phyloP scores from a whole-genome alignment of 2,113 vertebrate genomes.

The Centropristis striata region DNA sequence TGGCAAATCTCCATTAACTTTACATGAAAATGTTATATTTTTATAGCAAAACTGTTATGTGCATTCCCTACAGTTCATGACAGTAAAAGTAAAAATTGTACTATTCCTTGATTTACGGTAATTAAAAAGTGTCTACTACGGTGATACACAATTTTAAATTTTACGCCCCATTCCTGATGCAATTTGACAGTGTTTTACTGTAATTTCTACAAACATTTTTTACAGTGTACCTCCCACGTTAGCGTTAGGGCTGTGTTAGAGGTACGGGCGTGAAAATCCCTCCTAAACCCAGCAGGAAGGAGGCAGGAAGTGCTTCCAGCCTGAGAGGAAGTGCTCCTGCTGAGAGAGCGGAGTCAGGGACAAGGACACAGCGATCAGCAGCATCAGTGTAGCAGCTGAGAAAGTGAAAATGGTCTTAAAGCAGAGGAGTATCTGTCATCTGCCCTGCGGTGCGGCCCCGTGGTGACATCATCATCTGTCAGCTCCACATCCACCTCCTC shows the following conservation, averaged over 20 bases:
- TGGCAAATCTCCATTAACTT: too few species aligned
- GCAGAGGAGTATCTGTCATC: constrained; percentile 26
- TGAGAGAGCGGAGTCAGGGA: neutral
- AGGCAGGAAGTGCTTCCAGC: constrained; percentile 20
- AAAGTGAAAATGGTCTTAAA: constrained; percentile 19
- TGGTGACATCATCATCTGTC: constrained; percentile 53
- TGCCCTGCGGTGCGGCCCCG: constrained; percentile 32
- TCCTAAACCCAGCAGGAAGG: neutral
- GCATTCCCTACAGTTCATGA: too few species aligned
- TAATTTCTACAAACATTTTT: too few species aligned
- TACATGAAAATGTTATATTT: too few species aligned
- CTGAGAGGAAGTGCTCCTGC: constrained; percentile 19
- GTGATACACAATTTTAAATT: too few species aligned
- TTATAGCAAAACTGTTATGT: too few species aligned
- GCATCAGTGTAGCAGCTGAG: constrained; percentile 19
- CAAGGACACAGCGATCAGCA: constrained; percentile 10
- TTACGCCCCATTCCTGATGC: too few species aligned
- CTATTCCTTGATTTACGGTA: too few species aligned
- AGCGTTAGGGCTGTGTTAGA: neutral
- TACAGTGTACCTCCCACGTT: too few species aligned
- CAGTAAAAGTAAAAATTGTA: too few species aligned
- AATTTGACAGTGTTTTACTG: too few species aligned
- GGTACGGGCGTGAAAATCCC: neutral
- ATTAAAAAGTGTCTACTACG: too few species aligned
- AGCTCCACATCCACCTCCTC: constrained; percentile 26